Evolutionary conservation across 2,797 vertebrate genomes (phyloP), one percentile per base, ranked within the genome.

Genomic region (Rhyacichthys aspro): DNA sequence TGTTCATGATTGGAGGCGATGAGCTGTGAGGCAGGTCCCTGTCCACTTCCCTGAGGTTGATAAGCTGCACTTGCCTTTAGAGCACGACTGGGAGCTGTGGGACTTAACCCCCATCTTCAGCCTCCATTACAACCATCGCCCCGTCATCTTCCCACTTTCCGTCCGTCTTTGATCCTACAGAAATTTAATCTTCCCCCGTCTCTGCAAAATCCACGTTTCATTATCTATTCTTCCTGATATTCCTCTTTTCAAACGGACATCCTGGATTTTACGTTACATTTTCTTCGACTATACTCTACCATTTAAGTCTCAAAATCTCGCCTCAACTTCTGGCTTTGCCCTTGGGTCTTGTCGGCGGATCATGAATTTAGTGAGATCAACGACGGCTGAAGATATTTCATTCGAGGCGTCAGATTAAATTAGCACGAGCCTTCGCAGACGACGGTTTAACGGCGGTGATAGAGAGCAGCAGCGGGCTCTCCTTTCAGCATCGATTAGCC

Each of bases 401-500:
- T 79, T 76, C 67, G 55, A 61, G 61, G 55, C 69, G 74, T 82
- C 85, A 52, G 59, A 74, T 78, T 67, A 69, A 73, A 81, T 87
- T 74, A 80, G 64, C 37, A 39, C 37, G 17, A 59, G 58, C 71
- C 55, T 9, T 15, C 0, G 9, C 54, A 61, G 84, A 74, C 8
- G 48, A 74, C 65, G 23, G 18, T 81, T 79, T 76, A 76, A 79
- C 56, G 9, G 72, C 57, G 49, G 54, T 34, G 69, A 70, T 72
- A 41, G 65, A 63, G 53, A 67, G 55, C 50, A 33, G 77, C 17
- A 57, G 72, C 73, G 19, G 55, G 73, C 68, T 73, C 76, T 62
- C 65, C 61, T 61, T 73, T 83, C 74, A 61, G 55, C 63, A 74
- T 74, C 28, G 59, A 87, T 88, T 85, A 87, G 63, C 67, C 55